Evolutionary conservation across 2,113 vertebrate species (phyloP).

Genomic region (Ariopsis seemanni): DNA sequence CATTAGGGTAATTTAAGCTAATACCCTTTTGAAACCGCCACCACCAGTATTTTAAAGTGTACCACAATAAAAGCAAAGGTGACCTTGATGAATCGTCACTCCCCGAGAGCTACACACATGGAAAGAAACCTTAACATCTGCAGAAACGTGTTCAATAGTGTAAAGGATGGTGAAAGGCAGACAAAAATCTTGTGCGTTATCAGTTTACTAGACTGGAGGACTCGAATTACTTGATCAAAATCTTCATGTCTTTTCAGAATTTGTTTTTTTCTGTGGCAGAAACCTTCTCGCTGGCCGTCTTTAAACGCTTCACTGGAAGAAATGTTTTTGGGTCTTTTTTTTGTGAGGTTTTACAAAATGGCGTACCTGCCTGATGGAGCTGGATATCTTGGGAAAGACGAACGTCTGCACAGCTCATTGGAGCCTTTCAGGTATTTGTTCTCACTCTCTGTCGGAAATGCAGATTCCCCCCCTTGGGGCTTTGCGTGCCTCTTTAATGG

Average conservation of each 20-base stretch:
- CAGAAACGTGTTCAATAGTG: neutral
- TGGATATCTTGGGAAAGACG: neutral
- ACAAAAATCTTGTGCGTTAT: constrained; percentile 13
- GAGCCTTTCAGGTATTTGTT: constrained; percentile 15
- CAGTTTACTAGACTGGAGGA: constrained; percentile 12
- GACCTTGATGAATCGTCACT: neutral
- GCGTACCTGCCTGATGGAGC: neutral
- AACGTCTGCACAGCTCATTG: constrained; percentile 8
- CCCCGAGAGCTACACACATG: neutral
- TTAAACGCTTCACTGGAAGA: constrained; percentile 3
- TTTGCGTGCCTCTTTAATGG: constrained; percentile 43
- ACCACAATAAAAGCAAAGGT: neutral
- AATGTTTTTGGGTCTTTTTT: neutral
- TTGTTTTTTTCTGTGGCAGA: too few species aligned
- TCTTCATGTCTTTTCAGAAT: constrained; percentile 1
- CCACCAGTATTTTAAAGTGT: neutral
- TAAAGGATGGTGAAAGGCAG: neutral
- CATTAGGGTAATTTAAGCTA: neutral
- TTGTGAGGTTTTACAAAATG: neutral
- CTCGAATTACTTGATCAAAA: neutral
- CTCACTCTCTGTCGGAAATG: constrained; percentile 15
- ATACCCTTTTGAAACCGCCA: neutral
- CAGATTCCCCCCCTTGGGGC: constrained; percentile 19
- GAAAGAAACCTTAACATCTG: neutral
- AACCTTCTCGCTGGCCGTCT: neutral